phyloP scores from a whole-genome alignment of 2,113 vertebrate genomes.

The Nyctereutes procyonoides region DNA sequence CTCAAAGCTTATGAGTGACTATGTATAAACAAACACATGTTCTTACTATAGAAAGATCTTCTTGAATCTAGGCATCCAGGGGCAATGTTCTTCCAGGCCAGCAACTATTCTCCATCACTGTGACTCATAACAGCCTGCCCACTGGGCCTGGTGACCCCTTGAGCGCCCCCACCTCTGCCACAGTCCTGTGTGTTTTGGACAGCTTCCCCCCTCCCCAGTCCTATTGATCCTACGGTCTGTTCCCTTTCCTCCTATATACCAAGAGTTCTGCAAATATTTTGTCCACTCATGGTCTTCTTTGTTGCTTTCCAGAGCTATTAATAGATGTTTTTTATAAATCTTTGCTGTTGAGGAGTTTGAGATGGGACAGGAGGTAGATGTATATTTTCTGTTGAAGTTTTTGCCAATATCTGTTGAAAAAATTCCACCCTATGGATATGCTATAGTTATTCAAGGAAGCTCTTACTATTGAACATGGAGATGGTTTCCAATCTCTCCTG shows the following conservation, averaged over 20 bases:
- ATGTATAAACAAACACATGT: background rate
- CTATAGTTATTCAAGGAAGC: background rate
- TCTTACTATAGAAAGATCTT: background rate
- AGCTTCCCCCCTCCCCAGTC: background rate
- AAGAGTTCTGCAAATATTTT: background rate
- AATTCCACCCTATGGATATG: background rate
- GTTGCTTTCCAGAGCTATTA: background rate
- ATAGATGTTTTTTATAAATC: background rate
- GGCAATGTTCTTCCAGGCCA: background rate
- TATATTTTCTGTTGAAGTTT: background rate
- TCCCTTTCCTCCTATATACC: background rate
- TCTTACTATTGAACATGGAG: background rate
- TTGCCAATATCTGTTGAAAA: background rate
- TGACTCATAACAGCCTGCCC: no score
- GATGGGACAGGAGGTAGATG: background rate
- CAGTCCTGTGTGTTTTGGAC: background rate
- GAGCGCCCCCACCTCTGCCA: background rate
- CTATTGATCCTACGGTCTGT: background rate
- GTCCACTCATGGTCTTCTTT: background rate
- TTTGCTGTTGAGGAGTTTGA: slow-evolving; percentile 1
- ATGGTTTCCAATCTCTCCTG: slow-evolving; percentile 35
- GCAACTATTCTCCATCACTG: background rate
- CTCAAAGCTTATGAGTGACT: background rate
- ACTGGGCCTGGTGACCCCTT: background rate
- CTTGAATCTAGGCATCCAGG: background rate